Evolutionary conservation across 2,797 vertebrate genomes (phyloP).

Genomic region (Hoplostethus atlanticus): DNA sequence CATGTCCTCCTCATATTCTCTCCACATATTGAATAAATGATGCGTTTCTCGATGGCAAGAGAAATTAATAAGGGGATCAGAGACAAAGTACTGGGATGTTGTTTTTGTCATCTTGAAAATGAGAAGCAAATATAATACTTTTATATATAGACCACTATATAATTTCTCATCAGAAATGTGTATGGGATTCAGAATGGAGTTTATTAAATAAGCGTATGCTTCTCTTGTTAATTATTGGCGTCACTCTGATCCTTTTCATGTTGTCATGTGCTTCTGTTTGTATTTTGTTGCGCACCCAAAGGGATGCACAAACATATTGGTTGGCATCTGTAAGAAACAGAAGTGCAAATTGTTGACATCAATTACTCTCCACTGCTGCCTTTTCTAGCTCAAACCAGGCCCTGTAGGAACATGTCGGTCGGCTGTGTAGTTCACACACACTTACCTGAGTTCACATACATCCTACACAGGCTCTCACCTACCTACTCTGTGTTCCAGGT

Average conservation of each 20-base stretch:
- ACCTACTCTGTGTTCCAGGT: constrained; percentile 84
- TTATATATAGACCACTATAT: too few species aligned
- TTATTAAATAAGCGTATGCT: too few species aligned
- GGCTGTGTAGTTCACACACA: neutral
- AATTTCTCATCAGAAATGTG: neutral
- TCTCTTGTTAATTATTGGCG: too few species aligned
- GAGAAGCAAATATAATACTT: neutral
- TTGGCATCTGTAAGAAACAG: constrained; percentile 54
- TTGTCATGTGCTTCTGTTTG: neutral
- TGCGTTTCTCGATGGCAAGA: neutral
- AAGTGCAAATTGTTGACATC: constrained; percentile 49
- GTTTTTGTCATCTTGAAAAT: constrained; percentile 4
- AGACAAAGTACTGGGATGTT: neutral
- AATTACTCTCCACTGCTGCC: constrained; percentile 38
- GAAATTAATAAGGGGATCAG: neutral
- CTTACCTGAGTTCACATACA: neutral
- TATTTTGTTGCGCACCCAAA: constrained; percentile 8
- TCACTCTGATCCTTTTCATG: too few species aligned
- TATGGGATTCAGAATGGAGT: neutral
- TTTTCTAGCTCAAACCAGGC: constrained; percentile 20
- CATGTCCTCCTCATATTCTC: constrained; percentile 7
- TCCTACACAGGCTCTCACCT: neutral
- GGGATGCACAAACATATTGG: constrained; percentile 51
- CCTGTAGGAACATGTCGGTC: neutral
- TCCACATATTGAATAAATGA: constrained; percentile 19